Evolutionary conservation across 2,113 vertebrate species (phyloP), one percentile per base, ranked within the genome.

Genomic region (Poicephalus meyeri): DNA sequence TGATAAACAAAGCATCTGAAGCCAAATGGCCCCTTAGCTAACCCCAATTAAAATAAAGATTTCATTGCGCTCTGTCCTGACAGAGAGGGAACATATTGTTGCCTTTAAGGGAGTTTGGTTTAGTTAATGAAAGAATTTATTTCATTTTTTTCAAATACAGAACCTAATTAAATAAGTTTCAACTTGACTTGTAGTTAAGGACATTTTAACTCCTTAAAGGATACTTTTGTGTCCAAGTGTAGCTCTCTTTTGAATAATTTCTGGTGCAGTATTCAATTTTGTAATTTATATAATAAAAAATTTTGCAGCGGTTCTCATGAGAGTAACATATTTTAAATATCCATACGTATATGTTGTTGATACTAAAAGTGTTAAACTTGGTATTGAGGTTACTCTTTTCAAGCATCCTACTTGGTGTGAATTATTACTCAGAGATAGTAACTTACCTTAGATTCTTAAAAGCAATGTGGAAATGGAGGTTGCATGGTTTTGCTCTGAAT

Each of bases 31-130:
- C 98, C 97, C 92, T 97, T 93, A 96, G 97, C 97, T 98, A 98
- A 98, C 98, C 98, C 98, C 98, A 98, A 98, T 98, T 98, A 98
- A 98, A 98, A 98, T 97, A 98, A 97, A 98, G 97, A 98, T 98
- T 98, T 98, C 97, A 97, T 97, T 98, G 97, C 97, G 89, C 97
- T 98, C 97, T 98, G 97, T 98, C 97, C 97, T 98, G 97, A 98
- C 97, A 98, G 97, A 98, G 97, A 97, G 86, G 97, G 97, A 98
- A 97, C 98, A 98, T 98, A 98, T 98, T 98, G 98, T 98, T 98
- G 98, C 98, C 98, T 98, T 98, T 97, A 98, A 98, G 98, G 97
- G 98, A 98, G 97, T 98, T 98, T 97, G 96, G 96, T 98, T 98
- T 97, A 96, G 97, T 98, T 98, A 98, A 98, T 98, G 98, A 98